These are phyloP conservation scores for Tetragonula carbonaria DNA, from an alignment of 2,888 invertebrate species.

Conservation along the genomic window DNA sequence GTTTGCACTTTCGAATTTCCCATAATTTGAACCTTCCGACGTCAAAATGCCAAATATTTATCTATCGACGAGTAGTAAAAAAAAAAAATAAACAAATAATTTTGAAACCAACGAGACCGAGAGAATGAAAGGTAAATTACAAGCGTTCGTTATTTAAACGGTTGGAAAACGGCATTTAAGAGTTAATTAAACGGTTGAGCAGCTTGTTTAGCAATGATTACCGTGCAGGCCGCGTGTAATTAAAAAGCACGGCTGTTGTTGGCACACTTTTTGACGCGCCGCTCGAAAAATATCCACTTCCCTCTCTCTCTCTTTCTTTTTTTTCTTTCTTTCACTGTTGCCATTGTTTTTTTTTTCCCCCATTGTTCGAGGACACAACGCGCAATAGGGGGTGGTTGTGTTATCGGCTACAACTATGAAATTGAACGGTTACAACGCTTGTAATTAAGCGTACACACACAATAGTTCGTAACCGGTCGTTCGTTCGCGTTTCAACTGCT, in stretches of 20 bases:
- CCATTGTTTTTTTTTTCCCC: too few species aligned
- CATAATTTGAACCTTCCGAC: too few species aligned
- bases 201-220: constrained; percentile 41
- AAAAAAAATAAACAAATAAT: background rate
- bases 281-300: constrained; percentile 33
- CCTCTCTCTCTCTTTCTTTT: too few species aligned
- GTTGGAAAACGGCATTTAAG: constrained; percentile 5
- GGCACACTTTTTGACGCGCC: constrained; percentile 46
- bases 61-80: background rate
- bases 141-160: background rate
- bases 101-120: too few species aligned
- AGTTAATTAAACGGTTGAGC: constrained; percentile 17
- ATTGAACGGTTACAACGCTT: constrained; percentile 64
- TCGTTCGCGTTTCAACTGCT: constrained; percentile 35
- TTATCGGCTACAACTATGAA: constrained; percentile 55
- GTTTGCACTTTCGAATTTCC: too few species aligned
- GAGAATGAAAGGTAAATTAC: too few species aligned
- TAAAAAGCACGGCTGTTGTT: constrained; percentile 27
- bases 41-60: too few species aligned
- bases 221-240: constrained; percentile 19
- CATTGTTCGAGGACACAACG: constrained; percentile 36
- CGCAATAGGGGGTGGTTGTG: constrained; percentile 58
- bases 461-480: constrained; percentile 57
- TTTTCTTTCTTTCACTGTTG: too few species aligned
- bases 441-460: constrained; percentile 70